phyloP scores from a whole-genome alignment of 2,797 vertebrate species.

The Cottoperca gobio region DNA sequence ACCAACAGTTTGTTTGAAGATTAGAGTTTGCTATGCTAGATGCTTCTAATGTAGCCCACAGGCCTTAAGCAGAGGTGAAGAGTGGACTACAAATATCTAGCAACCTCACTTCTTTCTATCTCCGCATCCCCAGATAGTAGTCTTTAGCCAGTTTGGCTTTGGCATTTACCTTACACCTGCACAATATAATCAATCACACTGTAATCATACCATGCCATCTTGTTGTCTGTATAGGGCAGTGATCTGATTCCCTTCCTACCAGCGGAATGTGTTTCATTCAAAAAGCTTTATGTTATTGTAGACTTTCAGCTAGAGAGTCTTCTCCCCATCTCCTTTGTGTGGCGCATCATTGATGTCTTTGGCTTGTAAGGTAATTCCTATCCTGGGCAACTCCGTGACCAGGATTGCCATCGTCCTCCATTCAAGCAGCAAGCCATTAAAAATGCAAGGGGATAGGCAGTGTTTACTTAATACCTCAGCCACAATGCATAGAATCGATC shows the following conservation, averaged over 20 bases:
- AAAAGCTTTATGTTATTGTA: slow-evolving; percentile 28
- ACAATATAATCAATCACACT: background rate
- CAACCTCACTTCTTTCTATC: too few relatives aligned
- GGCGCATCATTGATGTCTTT: slow-evolving; percentile 34
- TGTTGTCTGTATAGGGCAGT: slow-evolving; percentile 10
- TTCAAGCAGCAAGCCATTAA: slow-evolving; percentile 76
- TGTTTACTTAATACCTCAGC: slow-evolving; percentile 74
- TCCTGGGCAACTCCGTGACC: background rate
- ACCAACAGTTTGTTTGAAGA: background rate
- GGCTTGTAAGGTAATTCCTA: slow-evolving; percentile 51
- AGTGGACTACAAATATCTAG: too few relatives aligned
- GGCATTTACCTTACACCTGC: background rate
- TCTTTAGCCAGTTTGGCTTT: background rate
- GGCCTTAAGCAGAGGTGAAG: too few relatives aligned
- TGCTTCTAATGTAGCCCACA: too few relatives aligned
- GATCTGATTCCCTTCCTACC: slow-evolving; percentile 6
- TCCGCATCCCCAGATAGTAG: background rate
- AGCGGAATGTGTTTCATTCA: slow-evolving; percentile 31
- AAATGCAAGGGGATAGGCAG: slow-evolving; percentile 71
- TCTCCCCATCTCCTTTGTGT: slow-evolving; percentile 46
- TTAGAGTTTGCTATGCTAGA: too few relatives aligned
- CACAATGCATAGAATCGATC: slow-evolving; percentile 71
- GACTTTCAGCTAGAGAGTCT: slow-evolving; percentile 32
- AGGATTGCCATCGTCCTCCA: slow-evolving; percentile 39
- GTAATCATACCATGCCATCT: slow-evolving; percentile 47